Base-by-base conservation (phyloP, 2,888 invertebrate species). In the Melitaea athalia region DNA sequence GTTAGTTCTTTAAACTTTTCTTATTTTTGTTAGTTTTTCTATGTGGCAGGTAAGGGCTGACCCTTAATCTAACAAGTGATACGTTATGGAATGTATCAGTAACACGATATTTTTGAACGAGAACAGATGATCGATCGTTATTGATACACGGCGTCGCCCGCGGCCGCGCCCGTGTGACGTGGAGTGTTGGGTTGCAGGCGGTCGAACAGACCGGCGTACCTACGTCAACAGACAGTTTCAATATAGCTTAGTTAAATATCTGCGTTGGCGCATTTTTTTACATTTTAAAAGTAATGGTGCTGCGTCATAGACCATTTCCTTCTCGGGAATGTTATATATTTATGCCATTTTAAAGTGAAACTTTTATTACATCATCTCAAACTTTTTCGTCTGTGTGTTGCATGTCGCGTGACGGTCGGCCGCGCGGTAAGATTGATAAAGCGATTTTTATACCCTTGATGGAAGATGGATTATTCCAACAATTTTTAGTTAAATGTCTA, bases 31-130 rank as follows among this genome's bases (percentile, higher is more conserved):
- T 43, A 43, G 0, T 45, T 11, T 45, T 45, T 45, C 12, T 11
- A 12, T 10, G 45, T 12, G 52, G 12, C 52, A 52, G 52, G 31
- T 52, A 52, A 52, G 24, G 24, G 52, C 24, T 5, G 12, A 31
- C 52, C 52, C 52, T 52, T 52, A 5, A 31, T 52, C 12, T 12
- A 52, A 24, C 24, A 52, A 52, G 17, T 17, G 52, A 10, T 24
- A 17, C 24, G 52, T 52, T 24, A 24, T 52, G 8, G 38, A 38
- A 8, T 38, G 24, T 24, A 24, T 24, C 52, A 52, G 52, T 52
- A 52, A 52, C 24, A 52, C 24, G 52, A 52, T 52, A 52, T 52
- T 52, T 52, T 52, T 52, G 24, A 24, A 52, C 17, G 52, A 24
- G 17, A 15, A 31, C 24, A 24, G 52, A 52, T 52, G 52, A 52